These are phyloP conservation scores for Embidobia sp. DNA, from an alignment of 2,888 invertebrate species.

Conservation along the genomic window DNA sequence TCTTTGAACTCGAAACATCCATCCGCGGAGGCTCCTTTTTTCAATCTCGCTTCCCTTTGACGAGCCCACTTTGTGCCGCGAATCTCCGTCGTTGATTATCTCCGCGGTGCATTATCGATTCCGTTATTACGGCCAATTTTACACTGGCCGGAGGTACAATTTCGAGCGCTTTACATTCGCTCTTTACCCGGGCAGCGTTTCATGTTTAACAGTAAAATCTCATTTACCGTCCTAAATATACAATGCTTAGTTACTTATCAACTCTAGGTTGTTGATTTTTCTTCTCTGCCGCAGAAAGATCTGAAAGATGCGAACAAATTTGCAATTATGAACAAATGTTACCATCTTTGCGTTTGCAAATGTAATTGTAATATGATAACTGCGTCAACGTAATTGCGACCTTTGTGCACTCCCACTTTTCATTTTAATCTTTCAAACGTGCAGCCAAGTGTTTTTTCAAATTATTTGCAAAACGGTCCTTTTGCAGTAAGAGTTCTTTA, in stretches of 20 bases:
- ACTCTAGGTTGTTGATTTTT: neutral
- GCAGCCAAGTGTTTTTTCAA: too few species aligned
- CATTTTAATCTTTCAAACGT: too few species aligned
- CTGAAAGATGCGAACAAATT: too few species aligned
- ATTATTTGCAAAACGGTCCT: too few species aligned
- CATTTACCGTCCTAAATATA: constrained; percentile 8
- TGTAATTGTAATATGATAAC: too few species aligned
- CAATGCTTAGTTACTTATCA: neutral
- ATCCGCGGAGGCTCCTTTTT: constrained; percentile 23
- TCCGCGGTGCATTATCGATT: constrained; percentile 53
- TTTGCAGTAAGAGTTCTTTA: too few species aligned
- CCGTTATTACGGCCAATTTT: constrained; percentile 47
- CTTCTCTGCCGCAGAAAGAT: neutral
- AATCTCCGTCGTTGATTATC: constrained; percentile 51
- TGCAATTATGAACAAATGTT: too few species aligned
- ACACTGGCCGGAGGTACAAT: constrained; percentile 13
- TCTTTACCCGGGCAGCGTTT: constrained; percentile 16
- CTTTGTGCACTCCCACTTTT: too few species aligned
- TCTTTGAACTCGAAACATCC: constrained; percentile 54
- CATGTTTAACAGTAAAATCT: constrained; percentile 21
- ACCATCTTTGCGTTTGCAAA: too few species aligned
- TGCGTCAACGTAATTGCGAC: too few species aligned
- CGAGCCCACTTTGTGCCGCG: constrained; percentile 38
- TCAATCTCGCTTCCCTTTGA: constrained; percentile 39
- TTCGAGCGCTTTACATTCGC: constrained; percentile 22